Conservation (phyloP, 2,888 invertebrate genomes). For the Gonocerus acuteangulatus region DNA sequence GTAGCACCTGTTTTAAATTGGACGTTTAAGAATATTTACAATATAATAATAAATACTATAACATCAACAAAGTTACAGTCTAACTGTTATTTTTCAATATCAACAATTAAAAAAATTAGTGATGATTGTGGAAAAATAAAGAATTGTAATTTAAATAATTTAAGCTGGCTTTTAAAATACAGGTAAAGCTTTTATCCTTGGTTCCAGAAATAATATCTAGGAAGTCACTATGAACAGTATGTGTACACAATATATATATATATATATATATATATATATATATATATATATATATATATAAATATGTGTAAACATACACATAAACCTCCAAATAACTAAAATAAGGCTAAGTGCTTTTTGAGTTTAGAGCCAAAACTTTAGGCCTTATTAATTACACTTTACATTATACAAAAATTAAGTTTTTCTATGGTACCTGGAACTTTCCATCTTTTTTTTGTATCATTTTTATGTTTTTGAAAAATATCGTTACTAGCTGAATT, state of each 20-base stretch:
- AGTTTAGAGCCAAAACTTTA: slow-evolving; percentile 7
- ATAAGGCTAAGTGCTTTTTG: slow-evolving; percentile 7
- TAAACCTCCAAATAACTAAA: background rate
- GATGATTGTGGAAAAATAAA: slow-evolving; percentile 25
- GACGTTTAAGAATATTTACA: slow-evolving; percentile 28
- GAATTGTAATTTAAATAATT: slow-evolving; percentile 15
- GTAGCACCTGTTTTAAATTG: slow-evolving; percentile 27
- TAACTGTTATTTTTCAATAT: slow-evolving; percentile 33
- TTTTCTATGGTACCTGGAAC: background rate
- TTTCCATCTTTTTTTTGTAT: too few species aligned
- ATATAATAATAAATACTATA: slow-evolving; percentile 34
- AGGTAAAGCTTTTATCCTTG: slow-evolving; percentile 6
- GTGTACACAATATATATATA: too few species aligned
- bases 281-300: slow-evolving; percentile 18
- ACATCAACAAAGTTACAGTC: slow-evolving; percentile 36
- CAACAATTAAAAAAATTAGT: slow-evolving; percentile 19
- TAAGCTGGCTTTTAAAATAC: slow-evolving; percentile 16
- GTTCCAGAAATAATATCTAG: slow-evolving; percentile 2
- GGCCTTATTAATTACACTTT: too few species aligned
- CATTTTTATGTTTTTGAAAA: slow-evolving; percentile 8
- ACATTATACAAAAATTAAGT: background rate
- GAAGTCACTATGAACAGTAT: slow-evolving; percentile 14
- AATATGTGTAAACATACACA: too few species aligned
- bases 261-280: slow-evolving; percentile 17
- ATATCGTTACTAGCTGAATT: slow-evolving; percentile 1